Evolutionary conservation across 1,140 invertebrate species (phyloP).

Genomic region (Holotrichia oblita): DNA sequence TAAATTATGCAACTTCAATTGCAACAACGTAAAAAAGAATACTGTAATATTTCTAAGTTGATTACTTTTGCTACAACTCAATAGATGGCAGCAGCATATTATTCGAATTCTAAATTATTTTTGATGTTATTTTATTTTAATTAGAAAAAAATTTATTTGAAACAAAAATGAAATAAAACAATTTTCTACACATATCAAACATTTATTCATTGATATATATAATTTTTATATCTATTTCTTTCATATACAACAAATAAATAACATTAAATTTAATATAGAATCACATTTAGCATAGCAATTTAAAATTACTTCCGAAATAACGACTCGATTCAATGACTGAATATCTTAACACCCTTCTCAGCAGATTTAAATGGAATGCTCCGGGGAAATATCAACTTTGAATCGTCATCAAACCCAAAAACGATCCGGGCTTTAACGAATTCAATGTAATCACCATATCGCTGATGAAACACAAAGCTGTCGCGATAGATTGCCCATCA

Average conservation of each 20-base stretch:
- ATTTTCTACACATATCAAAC: background rate
- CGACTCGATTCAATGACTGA: background rate
- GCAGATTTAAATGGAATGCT: conserved; percentile 19
- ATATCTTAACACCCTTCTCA: conserved; percentile 8
- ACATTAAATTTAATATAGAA: too few relatives aligned
- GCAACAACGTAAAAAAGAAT: too few relatives aligned
- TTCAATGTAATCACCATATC: conserved; percentile 70
- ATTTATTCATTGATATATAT: too few relatives aligned
- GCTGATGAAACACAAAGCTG: conserved; percentile 69
- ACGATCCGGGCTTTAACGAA: conserved; percentile 71
- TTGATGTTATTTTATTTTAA: too few relatives aligned
- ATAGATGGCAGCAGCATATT: too few relatives aligned
- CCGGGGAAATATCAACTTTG: conserved; percentile 60
- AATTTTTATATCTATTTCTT: too few relatives aligned
- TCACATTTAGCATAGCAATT: background rate
- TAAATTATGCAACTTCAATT: too few relatives aligned
- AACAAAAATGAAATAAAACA: background rate
- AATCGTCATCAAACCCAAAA: conserved; percentile 72
- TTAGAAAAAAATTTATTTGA: too few relatives aligned
- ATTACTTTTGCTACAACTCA: too few relatives aligned
- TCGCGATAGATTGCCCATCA: conserved; percentile 65
- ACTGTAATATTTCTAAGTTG: too few relatives aligned
- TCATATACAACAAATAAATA: too few relatives aligned
- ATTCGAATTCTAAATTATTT: too few relatives aligned
- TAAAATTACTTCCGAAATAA: background rate